Base-by-base conservation (phyloP, 2,797 vertebrate species). In the Phoebastria nigripes region DNA sequence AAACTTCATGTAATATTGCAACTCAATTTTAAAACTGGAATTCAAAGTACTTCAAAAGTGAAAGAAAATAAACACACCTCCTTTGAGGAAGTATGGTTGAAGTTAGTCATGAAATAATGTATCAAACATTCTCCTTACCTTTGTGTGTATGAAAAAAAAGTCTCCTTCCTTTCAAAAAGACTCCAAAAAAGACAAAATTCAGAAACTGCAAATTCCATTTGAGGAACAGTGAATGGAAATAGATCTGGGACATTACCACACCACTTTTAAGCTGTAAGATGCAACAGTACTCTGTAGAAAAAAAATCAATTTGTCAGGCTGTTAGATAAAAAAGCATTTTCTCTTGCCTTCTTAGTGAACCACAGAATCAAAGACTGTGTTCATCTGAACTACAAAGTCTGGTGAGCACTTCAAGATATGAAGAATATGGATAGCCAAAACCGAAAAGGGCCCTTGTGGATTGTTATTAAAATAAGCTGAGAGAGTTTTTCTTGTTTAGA, bases 221-320 rank as follows among this genome's bases (percentile, higher is more conserved):
- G 56, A 91, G 58, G 39, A 95, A 81, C 8, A 71, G 65, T 47
- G 67, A 90, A 61, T 70, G 22, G 42, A 95, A 96, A 91, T 62
- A 78, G 61, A 96, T 89, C 56, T 65, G 35, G 51, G 42, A 91
- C 78, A 81, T 70, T 83, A 82, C 69, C 39, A 74, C 42, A 87
- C 29, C 55, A 67, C 65, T 77, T 94, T 70, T 65, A 86, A 94
- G 72, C 47, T 89, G 25, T 18, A 86, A 95, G 69, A 96, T 87
- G 35, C 67, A 89, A 76, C 5, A 93, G 69, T 20, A 87, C 42
- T 84, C 69, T 35, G 71, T 26, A 95, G 72, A 35, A 46, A 35
- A 47, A 63, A 96, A 94, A 94, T 90, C 91, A 79, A 69, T 88
- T 95, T 93, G 31, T 82, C 92, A 92, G 69, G 55, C 84, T 76